phyloP scores from a whole-genome alignment of 2,888 invertebrate species.

The Drosophila cracens region DNA sequence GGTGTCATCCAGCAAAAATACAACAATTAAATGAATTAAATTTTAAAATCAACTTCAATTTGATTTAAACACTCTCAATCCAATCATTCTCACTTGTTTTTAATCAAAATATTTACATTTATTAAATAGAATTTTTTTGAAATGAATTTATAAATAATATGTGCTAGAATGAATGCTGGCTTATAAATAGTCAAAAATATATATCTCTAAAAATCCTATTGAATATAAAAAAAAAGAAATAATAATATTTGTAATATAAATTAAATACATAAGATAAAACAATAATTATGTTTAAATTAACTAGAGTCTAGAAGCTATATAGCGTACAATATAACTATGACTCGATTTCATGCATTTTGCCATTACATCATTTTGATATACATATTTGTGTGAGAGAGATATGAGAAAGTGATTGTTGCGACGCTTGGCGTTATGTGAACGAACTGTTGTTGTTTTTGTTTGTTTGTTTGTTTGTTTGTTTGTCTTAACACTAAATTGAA shows the following conservation, averaged over 20 bases:
- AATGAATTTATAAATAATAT: constrained; percentile 57
- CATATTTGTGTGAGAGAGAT: not conserved
- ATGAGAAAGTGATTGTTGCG: constrained; percentile 35
- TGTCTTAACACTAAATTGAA: constrained; percentile 37
- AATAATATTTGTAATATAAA: constrained; percentile 3
- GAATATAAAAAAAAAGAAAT: constrained; percentile 16
- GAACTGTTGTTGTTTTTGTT: constrained; percentile 6
- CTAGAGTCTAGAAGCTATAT: constrained; percentile 38
- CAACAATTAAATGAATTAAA: not conserved
- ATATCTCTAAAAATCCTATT: constrained; percentile 17
- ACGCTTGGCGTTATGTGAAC: constrained; percentile 14
- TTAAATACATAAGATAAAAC: constrained; percentile 15
- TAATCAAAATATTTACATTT: constrained; percentile 48
- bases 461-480: constrained; percentile 6
- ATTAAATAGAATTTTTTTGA: constrained; percentile 56
- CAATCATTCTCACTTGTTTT: not conserved
- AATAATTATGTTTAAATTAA: constrained; percentile 29
- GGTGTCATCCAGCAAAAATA: not conserved
- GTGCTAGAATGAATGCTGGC: constrained; percentile 21
- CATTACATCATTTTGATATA: constrained; percentile 51
- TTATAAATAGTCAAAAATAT: constrained; percentile 70
- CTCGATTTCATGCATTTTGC: constrained; percentile 71
- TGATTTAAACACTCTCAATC: not conserved
- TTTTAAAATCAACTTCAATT: not conserved
- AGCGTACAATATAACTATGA: constrained; percentile 60